phyloP scores from a whole-genome alignment of 2,797 vertebrate species.

The Spatula versicolor region DNA sequence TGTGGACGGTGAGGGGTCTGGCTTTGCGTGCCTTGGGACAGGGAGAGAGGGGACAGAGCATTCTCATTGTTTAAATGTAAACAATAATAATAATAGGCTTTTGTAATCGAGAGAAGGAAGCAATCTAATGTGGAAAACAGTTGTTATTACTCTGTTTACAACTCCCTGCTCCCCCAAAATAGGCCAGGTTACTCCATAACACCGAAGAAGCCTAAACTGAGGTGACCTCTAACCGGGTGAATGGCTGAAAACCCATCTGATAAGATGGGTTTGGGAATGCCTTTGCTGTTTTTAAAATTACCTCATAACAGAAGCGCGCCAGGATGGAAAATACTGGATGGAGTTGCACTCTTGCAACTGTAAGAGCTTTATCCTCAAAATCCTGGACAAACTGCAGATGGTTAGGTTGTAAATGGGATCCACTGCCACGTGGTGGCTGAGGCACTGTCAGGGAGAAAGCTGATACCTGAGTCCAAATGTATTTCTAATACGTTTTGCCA shows the following conservation, averaged over 20 bases:
- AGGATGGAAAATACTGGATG: constrained; percentile 3
- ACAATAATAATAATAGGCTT: constrained; percentile 43
- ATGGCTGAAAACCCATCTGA: constrained; percentile 23
- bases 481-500: neutral
- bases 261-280: neutral
- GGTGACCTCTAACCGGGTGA: neutral
- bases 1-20: accelerated
- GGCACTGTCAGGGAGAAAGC: neutral
- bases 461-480: neutral
- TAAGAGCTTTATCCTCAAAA: neutral
- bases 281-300: neutral
- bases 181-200: neutral
- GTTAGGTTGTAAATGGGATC: neutral
- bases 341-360: neutral
- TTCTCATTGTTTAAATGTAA: constrained; percentile 47
- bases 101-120: neutral
- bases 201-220: neutral
- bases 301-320: neutral
- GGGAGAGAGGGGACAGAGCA: neutral
- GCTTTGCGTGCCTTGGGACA: neutral
- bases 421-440: neutral
- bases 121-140: constrained; percentile 48
- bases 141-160: constrained; percentile 18
- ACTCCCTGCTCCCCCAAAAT: neutral
- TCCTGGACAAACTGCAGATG: neutral